phyloP scores from a whole-genome alignment of 1,140 invertebrate species.

The Heliconius melpomene region DNA sequence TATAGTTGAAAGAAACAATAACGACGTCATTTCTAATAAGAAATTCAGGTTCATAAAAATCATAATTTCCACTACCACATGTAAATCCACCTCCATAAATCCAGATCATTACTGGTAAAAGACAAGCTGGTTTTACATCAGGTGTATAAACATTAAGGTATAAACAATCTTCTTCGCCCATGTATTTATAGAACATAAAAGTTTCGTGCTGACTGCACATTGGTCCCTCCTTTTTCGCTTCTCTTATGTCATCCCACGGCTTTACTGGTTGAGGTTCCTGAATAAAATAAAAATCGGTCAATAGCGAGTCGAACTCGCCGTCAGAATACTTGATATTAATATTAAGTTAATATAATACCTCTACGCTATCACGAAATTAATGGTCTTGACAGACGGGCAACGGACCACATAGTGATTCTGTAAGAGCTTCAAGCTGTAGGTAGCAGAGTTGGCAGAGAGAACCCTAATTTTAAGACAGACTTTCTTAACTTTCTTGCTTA shows the following conservation, averaged over 20 bases:
- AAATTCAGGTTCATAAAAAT: slow-evolving; percentile 83
- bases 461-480: too few species aligned
- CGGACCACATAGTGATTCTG: too few species aligned
- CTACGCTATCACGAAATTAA: too few species aligned
- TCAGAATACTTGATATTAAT: not conserved
- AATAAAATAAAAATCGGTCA: not conserved
- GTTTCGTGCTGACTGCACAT: slow-evolving; percentile 53
- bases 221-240: slow-evolving; percentile 50
- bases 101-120: slow-evolving; percentile 76
- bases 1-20: slow-evolving; percentile 87
- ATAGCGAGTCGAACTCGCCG: too few species aligned
- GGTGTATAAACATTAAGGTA: slow-evolving; percentile 75
- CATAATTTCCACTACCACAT: slow-evolving; percentile 52
- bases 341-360: too few species aligned
- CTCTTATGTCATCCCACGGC: slow-evolving; percentile 53
- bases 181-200: slow-evolving; percentile 38
- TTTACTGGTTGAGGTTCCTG: slow-evolving; percentile 68
- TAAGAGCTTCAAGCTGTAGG: too few species aligned
- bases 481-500: too few species aligned
- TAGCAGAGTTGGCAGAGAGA: too few species aligned
- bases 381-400: too few species aligned
- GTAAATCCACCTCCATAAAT: slow-evolving; percentile 79
- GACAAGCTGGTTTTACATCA: slow-evolving; percentile 46
- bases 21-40: slow-evolving; percentile 84
- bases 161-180: slow-evolving; percentile 73